Evolutionary conservation across 92 coral and sea anemone species (phyloP), one percentile per base, ranked within the genome.

Genomic region (Epizoanthus ramosus): DNA sequence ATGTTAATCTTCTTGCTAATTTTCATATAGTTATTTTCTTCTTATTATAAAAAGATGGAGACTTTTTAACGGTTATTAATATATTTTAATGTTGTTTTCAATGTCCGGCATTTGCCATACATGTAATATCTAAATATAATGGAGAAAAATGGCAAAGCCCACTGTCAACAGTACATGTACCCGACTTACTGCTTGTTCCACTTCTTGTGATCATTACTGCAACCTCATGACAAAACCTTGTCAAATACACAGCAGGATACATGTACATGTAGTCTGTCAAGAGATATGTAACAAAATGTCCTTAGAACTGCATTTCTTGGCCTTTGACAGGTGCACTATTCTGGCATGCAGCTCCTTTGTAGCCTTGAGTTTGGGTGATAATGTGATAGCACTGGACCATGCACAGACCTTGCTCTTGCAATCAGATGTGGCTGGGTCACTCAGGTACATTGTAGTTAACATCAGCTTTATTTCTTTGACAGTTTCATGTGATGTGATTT

Each of bases 321-420:
- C 33, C 71, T 84, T 64, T 57, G 25, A 79, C 80, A 95, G 98
- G 90, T 91, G 93, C 66, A 80, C 94, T n/a, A 93, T 96, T 75
- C 90, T 96, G 12, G 92, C 90, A 21, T 87, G 98, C 74, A 96
- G 92, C 79, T 91, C 99, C 12, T 96, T 90, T 74, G 97, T 93
- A 52, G 88, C 99, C 5, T 89, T 96, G 57, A 96, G 95, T 43
- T 74, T 96, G 77, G 99, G 99, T 9, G 99, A 96, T 75, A 92
- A 93, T 76, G 96, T 96, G 54, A 91, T 89, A 86, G 93, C 98
- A 16, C 85, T 96, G 60, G 89, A 81, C 53, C 98, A 93, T 85
- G 95, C 99, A 71, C 98, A 96, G 86, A 83, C 83, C 17, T 79
- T 96, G 63, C 79, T 96, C 28, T 89, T 92, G 53, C 94, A 93